Conservation (phyloP, 1,140 invertebrate genomes). For the Lepidurus packardi region DNA sequence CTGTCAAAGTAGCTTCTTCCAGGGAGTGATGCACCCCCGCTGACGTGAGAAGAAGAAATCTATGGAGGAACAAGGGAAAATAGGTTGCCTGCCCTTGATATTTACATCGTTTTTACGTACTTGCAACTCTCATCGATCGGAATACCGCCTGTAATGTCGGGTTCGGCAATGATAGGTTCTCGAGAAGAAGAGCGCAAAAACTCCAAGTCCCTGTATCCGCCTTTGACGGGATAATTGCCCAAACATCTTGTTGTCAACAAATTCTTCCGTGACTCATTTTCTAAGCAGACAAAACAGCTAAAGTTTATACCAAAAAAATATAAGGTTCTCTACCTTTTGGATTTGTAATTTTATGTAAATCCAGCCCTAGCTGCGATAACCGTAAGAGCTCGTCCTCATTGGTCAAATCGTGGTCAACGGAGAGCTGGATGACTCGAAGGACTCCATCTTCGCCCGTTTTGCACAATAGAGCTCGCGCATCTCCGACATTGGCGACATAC, state of each 20-base stretch:
- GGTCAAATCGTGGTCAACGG: conserved; percentile 71
- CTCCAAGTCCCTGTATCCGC: conserved; percentile 76
- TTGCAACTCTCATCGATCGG: conserved; percentile 70
- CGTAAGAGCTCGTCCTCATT: conserved; percentile 77
- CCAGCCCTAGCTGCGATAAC: conserved; percentile 63
- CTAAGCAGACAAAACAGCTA: conserved; percentile 24
- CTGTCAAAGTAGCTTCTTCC: conserved; percentile 69
- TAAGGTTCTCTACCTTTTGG: conserved; percentile 18
- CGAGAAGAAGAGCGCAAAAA: conserved; percentile 57
- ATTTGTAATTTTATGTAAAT: conserved; percentile 53
- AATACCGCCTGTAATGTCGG: conserved; percentile 73
- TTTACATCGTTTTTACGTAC: conserved; percentile 39
- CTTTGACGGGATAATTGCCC: conserved; percentile 85
- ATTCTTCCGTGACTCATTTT: conserved; percentile 38
- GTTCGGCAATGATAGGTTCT: conserved; percentile 76
- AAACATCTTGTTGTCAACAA: conserved; percentile 63
- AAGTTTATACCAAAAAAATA: background rate
- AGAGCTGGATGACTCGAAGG: conserved; percentile 72
- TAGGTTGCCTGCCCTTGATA: background rate
- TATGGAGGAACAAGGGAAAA: conserved; percentile 38
- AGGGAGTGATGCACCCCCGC: conserved; percentile 75
- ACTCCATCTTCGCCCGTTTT: conserved; percentile 72
- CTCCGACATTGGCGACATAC: conserved; percentile 50
- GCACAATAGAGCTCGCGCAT: conserved; percentile 66
- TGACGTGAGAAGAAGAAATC: conserved; percentile 77